phyloP scores from a whole-genome alignment of 1,140 invertebrate genomes.

The Nasonia giraulti region DNA sequence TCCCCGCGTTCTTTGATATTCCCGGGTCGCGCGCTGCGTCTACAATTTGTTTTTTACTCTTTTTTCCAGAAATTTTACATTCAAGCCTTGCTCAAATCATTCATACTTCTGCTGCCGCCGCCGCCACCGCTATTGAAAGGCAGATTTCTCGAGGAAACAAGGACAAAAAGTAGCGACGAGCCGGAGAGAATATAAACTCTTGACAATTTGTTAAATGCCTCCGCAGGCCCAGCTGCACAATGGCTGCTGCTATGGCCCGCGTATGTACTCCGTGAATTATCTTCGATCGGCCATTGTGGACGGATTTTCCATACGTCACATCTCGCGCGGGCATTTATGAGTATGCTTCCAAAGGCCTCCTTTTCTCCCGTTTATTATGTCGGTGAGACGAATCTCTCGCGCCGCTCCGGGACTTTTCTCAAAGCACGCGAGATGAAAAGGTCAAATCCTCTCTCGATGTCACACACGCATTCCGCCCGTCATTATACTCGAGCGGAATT shows the following conservation, averaged over 20 bases:
- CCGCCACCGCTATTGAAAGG: neutral
- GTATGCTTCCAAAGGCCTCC: neutral
- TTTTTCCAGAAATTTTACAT: neutral
- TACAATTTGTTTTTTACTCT: neutral
- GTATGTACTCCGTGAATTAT: conserved; percentile 14
- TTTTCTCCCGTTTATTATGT: neutral
- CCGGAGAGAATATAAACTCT: too few relatives aligned
- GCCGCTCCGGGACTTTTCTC: neutral
- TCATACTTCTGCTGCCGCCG: too few relatives aligned
- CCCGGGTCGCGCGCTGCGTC: neutral
- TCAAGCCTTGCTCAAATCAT: neutral
- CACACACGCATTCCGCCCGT: neutral
- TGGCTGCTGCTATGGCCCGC: too few relatives aligned
- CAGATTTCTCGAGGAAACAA: neutral
- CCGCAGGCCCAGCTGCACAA: too few relatives aligned
- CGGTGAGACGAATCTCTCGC: conserved; percentile 1
- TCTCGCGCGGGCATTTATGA: neutral
- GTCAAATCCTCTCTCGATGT: conserved; percentile 38
- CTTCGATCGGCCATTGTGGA: conserved; percentile 16
- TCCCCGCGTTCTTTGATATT: neutral
- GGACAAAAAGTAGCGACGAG: neutral
- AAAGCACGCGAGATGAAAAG: conserved; percentile 37
- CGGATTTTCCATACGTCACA: conserved; percentile 25
- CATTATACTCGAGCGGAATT: conserved; percentile 36
- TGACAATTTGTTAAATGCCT: too few relatives aligned